These are phyloP conservation scores for Pipistrellus pipistrellus DNA, from an alignment of 2,797 vertebrate genomes.

Conservation along the genomic window DNA sequence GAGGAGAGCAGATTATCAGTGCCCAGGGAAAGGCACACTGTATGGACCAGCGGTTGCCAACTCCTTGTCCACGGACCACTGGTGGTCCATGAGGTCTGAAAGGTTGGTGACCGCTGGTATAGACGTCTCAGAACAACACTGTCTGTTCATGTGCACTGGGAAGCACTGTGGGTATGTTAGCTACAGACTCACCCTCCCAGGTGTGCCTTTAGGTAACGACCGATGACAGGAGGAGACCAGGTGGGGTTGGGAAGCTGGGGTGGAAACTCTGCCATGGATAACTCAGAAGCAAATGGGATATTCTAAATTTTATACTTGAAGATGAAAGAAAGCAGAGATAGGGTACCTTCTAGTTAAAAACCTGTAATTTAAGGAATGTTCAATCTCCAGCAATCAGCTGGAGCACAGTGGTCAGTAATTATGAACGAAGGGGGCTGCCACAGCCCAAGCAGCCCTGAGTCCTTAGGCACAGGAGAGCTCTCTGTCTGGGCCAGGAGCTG, in stretches of 20 bases:
- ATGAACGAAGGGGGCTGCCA: neutral
- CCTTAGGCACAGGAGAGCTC: neutral
- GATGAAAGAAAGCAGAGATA: constrained; percentile 38
- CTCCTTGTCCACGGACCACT: too few species aligned
- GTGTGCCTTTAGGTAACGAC: neutral
- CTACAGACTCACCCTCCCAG: neutral
- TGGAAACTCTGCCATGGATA: neutral
- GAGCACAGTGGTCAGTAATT: neutral
- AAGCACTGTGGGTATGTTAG: neutral
- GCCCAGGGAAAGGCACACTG: neutral
- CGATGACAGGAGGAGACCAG: neutral
- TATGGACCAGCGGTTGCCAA: too few species aligned
- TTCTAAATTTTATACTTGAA: neutral
- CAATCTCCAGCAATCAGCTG: neutral
- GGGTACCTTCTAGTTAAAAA: neutral
- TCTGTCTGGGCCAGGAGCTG: neutral
- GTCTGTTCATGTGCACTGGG: neutral
- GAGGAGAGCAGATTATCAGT: neutral
- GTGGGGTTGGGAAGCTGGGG: neutral
- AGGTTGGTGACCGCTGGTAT: too few species aligned
- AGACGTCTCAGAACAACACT: neutral
- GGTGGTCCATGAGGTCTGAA: too few species aligned
- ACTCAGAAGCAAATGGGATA: constrained; percentile 8
- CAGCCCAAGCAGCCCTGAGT: neutral
- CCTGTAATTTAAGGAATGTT: constrained; percentile 45